Conservation (phyloP, 2,888 invertebrate genomes). For the Anticlea derivata region DNA sequence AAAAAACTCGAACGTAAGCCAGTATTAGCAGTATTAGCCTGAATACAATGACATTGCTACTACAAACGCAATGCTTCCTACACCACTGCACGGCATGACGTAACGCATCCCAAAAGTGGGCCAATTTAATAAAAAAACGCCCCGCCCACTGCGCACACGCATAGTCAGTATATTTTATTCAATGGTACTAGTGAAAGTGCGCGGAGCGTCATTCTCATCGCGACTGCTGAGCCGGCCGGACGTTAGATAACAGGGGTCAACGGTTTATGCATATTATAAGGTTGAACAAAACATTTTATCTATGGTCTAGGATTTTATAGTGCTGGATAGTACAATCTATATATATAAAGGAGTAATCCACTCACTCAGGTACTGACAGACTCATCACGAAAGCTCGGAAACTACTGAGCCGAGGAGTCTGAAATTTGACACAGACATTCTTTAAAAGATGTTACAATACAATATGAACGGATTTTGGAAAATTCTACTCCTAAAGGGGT, state of each 20-base stretch:
- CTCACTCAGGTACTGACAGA: too few species aligned
- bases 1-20: neutral
- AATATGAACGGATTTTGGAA: too few species aligned
- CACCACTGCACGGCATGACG: slow-evolving; percentile 62
- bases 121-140: slow-evolving; percentile 73
- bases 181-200: slow-evolving; percentile 61
- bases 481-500: too few species aligned
- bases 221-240: slow-evolving; percentile 17
- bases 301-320: too few species aligned
- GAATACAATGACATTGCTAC: slow-evolving; percentile 53
- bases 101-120: slow-evolving; percentile 74
- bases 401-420: too few species aligned
- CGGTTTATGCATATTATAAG: neutral
- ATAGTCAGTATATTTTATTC: slow-evolving; percentile 30
- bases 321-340: too few species aligned
- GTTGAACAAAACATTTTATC: too few species aligned
- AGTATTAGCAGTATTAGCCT: slow-evolving; percentile 5
- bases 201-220: slow-evolving; percentile 17
- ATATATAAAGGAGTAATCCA: too few species aligned
- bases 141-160: slow-evolving; percentile 36
- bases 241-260: slow-evolving; percentile 22
- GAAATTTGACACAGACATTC: too few species aligned
- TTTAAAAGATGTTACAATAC: too few species aligned
- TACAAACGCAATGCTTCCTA: slow-evolving; percentile 53
- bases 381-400: too few species aligned